phyloP scores from a whole-genome alignment of 2,797 vertebrate genomes.

The Limnodromus scolopaceus region DNA sequence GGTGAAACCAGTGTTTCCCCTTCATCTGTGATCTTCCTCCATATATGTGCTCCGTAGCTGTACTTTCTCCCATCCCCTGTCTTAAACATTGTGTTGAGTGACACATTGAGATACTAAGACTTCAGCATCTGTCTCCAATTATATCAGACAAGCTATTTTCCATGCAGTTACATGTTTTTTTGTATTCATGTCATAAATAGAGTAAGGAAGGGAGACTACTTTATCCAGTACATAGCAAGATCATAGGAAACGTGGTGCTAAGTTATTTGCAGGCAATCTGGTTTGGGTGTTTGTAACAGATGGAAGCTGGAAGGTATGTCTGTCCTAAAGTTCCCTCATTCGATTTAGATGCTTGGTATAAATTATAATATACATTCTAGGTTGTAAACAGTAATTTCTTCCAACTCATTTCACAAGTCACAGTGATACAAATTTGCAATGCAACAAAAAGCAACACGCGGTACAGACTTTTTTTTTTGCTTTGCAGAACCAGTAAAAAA shows the following conservation, averaged over 20 bases:
- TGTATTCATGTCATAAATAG: background rate
- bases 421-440: background rate
- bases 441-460: background rate
- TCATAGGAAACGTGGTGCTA: background rate
- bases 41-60: background rate
- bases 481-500: background rate
- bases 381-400: slow-evolving; percentile 41
- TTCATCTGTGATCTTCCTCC: background rate
- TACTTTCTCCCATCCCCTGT: background rate
- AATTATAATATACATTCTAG: background rate
- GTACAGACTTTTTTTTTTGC: background rate
- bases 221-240: background rate
- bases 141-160: background rate
- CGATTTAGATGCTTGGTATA: background rate
- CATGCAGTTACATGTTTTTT: background rate
- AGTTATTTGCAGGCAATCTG: slow-evolving; percentile 24
- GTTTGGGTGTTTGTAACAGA: slow-evolving; percentile 18
- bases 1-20: background rate
- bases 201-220: background rate
- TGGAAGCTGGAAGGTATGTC: background rate
- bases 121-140: background rate
- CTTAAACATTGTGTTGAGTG: background rate
- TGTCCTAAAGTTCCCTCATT: slow-evolving; percentile 20
- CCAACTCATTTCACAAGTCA: slow-evolving; percentile 32
- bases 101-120: background rate